Percentiles rank a stretch among this genome's conserved stretches.
Evolutionary conservation across 1,140 invertebrate species (phyloP).

Genomic region (Caenorhabditis tropicalis): DNA sequence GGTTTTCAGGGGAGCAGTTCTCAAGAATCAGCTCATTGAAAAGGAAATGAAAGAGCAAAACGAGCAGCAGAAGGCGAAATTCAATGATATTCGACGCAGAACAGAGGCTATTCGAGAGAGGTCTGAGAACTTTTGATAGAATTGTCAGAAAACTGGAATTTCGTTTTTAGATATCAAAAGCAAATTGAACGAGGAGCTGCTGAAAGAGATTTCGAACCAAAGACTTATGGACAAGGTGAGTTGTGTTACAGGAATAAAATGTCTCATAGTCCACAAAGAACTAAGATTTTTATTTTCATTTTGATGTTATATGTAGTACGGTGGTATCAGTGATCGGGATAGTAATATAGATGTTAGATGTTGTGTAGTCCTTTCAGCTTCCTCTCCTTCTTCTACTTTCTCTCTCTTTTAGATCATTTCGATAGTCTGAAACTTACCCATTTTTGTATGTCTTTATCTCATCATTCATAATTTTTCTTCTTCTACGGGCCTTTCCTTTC

Average conservation of each 20-base stretch:
- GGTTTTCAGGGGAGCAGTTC: slow-evolving; percentile 67
- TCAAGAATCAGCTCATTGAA: slow-evolving; percentile 71
- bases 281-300: neutral
- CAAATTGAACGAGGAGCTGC: slow-evolving; percentile 49
- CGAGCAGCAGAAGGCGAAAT: slow-evolving; percentile 66
- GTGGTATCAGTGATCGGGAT: neutral
- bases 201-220: slow-evolving; percentile 55
- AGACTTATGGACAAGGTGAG: slow-evolving; percentile 71
- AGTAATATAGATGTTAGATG: neutral
- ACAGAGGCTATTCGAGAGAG: slow-evolving; percentile 67
- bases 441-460: slow-evolving; percentile 52
- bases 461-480: slow-evolving; percentile 12
- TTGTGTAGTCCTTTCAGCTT: slow-evolving; percentile 30
- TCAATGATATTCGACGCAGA: slow-evolving; percentile 66
- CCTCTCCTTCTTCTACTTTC: slow-evolving; percentile 20
- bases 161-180: slow-evolving; percentile 52
- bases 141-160: neutral
- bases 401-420: neutral
- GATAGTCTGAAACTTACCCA: neutral
- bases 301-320: neutral
- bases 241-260: neutral
- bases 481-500: neutral
- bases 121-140: slow-evolving; percentile 52
- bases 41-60: slow-evolving; percentile 72
- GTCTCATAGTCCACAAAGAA: neutral